These are phyloP conservation scores for Mesocentrotus franciscanus DNA, from an alignment of 53 echinoderm and acorn worm species.

Conservation along the genomic window DNA sequence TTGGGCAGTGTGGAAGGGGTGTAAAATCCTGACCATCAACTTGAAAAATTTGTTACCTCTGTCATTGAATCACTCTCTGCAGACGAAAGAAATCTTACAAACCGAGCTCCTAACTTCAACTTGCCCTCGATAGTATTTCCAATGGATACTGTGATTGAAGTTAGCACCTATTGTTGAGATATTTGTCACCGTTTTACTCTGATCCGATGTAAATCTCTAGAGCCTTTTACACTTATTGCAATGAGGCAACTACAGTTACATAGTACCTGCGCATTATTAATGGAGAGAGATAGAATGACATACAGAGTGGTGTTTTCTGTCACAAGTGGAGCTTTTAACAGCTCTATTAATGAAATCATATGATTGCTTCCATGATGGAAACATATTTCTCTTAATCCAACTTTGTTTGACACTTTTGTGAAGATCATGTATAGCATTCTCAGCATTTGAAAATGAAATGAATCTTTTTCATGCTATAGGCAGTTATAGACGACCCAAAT, in stretches of 20 bases:
- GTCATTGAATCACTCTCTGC: neutral
- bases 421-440: neutral
- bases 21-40: neutral
- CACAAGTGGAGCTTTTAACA: neutral
- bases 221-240: neutral
- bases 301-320: neutral
- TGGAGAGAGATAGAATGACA: neutral
- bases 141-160: constrained; percentile 31
- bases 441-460: neutral
- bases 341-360: neutral
- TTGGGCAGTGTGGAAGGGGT: neutral
- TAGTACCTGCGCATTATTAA: neutral
- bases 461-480: neutral
- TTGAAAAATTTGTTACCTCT: neutral
- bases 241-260: neutral
- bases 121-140: constrained; percentile 6
- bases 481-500: neutral
- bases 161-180: neutral
- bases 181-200: neutral
- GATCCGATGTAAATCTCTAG: neutral
- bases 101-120: neutral
- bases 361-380: neutral
- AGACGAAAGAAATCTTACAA: constrained; percentile 16
- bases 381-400: neutral
- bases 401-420: too few species aligned